Evolutionary conservation across 2,113 vertebrate genomes (phyloP), one percentile per base, ranked within the genome.

Genomic region (Mus pahari): DNA sequence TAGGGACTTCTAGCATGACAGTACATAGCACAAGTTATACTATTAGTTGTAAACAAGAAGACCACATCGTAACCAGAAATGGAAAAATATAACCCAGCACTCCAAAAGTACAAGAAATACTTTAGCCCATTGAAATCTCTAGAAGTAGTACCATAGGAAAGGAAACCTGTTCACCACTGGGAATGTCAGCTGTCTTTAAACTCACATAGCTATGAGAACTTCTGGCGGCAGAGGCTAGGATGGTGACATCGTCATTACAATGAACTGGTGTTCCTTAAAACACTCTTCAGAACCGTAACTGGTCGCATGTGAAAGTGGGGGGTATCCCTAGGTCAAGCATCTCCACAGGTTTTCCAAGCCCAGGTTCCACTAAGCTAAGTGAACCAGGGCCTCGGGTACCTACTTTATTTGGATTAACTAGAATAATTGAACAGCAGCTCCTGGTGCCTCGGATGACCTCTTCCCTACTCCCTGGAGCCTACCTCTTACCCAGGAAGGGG

Each of bases 341-440:
- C 70, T 71, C 22, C 86, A 66, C 79, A 88, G 33, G 48, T n/a
- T 87, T 79, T 39, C 70, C 36, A 90, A n/a, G 50, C 42, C 11
- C 24, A n/a, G 42, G 79, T 60, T 74, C 75, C 88, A 36, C 66
- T 45, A 50, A 89, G 31, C 64, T 53, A 58, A 64, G 68, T 71
- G 75, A 93, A 66, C 64, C 74, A 81, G 66, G 86, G 70, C 87
- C 74, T 86, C 48, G 5, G 87, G 62, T 90, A 79, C 81, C 39
- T 13, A 55, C 83, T 81, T 60, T 10, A 0, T 75, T 92, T 71
- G 79, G 74, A 87, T 90, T 90, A 88, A 87, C 88, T 83, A 55
- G 88, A 91, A 75, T 83, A 93, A 94, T 92, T 92, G 91, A 95
- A 88, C 10, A 0, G 50, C 95, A 58, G 53, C 58, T 86, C 75